Base-by-base conservation (phyloP, 2,888 invertebrate species). In the Acronicta psi region DNA sequence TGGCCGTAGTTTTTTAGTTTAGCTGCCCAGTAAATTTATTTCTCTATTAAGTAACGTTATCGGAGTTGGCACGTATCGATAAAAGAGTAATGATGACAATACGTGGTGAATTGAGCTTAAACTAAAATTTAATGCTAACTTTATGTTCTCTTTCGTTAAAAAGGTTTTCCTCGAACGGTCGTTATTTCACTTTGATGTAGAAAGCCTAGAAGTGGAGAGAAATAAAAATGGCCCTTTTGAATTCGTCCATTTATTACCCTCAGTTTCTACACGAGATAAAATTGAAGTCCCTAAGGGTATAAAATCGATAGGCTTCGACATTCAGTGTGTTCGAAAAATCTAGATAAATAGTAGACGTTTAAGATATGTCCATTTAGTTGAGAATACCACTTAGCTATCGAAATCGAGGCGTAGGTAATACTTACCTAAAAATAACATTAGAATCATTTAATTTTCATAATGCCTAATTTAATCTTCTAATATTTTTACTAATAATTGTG, bases 251-350 rank as follows among this genome's bases (percentile, higher is more conserved):
- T 73, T 73, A 68, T 63, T 63, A 65, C 65, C 57, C 62, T 44
- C 14, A 63, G 56, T 54, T 65, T 69, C 67, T 64, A 69, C 54
- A 69, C 55, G 34, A 65, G 59, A 77, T 65, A 61, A 68, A 61
- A 73, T 61, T 69, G 25, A 18, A 58, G 65, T 73, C 73, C 67
- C 59, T 17, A 62, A 68, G 63, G 69, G 70, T 43, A 59, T 37
- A 45, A 65, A 73, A 70, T 69, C 66, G 67, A 66, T 69, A 49
- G 41, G 61, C 57, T 63, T 70, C 65, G 63, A 72, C 60, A 67
- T 62, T 59, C 16, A 25, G 31, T 59, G 40, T 36, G 58, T 54
- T 50, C n/a, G 55, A 58, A 59, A 60, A 61, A 51, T 66, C 38
- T 29, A 65, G 43, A 59, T 61, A 47, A 71, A 71, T 62, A 59